Evolutionary conservation across 1,140 invertebrate genomes (phyloP).

Genomic region (Zaprionus capensis): DNA sequence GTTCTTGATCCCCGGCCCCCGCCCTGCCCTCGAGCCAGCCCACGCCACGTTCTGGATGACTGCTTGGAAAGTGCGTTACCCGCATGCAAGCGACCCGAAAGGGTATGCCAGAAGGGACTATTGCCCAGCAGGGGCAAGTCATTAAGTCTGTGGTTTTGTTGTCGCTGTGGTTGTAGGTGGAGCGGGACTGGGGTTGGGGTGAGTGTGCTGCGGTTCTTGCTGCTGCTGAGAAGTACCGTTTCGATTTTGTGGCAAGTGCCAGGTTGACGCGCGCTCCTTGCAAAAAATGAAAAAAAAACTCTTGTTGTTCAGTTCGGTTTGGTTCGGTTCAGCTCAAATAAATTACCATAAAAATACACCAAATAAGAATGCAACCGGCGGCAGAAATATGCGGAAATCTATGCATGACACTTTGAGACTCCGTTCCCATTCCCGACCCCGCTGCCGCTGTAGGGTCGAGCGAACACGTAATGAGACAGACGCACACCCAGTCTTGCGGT

Average conservation of each 20-base stretch:
- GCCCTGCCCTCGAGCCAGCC: background rate
- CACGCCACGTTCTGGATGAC: constrained; percentile 66
- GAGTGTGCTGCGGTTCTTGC: constrained; percentile 8
- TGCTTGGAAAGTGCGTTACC: constrained; percentile 67
- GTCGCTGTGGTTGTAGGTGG: constrained; percentile 24
- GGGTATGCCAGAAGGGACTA: constrained; percentile 24
- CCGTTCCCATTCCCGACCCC: background rate
- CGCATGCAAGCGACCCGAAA: constrained; percentile 44
- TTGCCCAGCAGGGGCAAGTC: constrained; percentile 45
- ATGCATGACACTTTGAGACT: constrained; percentile 66
- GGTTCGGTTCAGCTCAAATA: constrained; percentile 65
- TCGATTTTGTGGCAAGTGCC: constrained; percentile 52
- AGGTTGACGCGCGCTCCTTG: constrained; percentile 15
- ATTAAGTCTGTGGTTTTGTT: constrained; percentile 69
- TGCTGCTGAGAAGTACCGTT: constrained; percentile 60
- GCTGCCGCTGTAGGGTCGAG: background rate
- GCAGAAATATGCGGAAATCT: constrained; percentile 73
- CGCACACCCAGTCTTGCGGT: constrained; percentile 23
- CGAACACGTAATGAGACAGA: constrained; percentile 54
- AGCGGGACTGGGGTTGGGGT: background rate
- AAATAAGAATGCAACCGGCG: constrained; percentile 63
- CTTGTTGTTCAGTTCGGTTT: constrained; percentile 48
- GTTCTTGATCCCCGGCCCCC: background rate
- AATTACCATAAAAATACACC: constrained; percentile 79
- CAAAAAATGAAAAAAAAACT: constrained; percentile 31